Base-by-base conservation (phyloP, 2,113 vertebrate genomes). In the Furnarius figulus region DNA sequence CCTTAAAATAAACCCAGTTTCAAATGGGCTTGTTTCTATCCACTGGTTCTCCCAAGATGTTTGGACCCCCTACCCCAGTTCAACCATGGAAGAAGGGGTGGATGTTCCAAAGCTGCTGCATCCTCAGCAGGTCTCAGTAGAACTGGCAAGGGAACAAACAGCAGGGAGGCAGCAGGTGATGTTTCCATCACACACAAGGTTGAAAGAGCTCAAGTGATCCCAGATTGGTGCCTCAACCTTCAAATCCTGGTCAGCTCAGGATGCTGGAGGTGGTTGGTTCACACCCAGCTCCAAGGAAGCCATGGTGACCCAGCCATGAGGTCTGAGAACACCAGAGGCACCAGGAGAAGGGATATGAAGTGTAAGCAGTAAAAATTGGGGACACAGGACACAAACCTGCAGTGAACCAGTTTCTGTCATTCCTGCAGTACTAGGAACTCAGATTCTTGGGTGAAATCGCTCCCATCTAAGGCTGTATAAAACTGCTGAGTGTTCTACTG, bases 181-280 rank as follows among this genome's bases (percentile, higher is more conserved):
- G 12, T 62, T 93, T 81, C 65, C 30, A 25, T 72, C 72, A 35
- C 46, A 23, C 42, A n/a, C 7, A 8, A 49, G 52, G 65, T 4
- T 46, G 33, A 31, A 75, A 21, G 49, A 88, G 27, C 27, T 88
- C 1, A 3, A 52, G 23, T 50, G 39, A 14, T 39, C 42, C 24
- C 46, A 67, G 40, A 9, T 1, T 44, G 14, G 27, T 7, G 1
- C 53, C 33, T 86, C 75, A 71, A 22, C 46, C 59, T 49, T 25
- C 37, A 17, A 33, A 22, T 22, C 25, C 31, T 3, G 0, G 17
- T 44, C 40, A 35, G 14, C 19, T 59, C 0, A 0, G 37, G 28
- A 5, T 58, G 40, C 78, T 62, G 37, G 61, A 40, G 22, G 1
- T 30, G 58, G 14, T 39, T 0, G 1, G 33, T 52, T 75, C 40